These are phyloP conservation scores for Typhlomys cinereus DNA, from an alignment of 2,113 vertebrate genomes.

Conservation along the genomic window DNA sequence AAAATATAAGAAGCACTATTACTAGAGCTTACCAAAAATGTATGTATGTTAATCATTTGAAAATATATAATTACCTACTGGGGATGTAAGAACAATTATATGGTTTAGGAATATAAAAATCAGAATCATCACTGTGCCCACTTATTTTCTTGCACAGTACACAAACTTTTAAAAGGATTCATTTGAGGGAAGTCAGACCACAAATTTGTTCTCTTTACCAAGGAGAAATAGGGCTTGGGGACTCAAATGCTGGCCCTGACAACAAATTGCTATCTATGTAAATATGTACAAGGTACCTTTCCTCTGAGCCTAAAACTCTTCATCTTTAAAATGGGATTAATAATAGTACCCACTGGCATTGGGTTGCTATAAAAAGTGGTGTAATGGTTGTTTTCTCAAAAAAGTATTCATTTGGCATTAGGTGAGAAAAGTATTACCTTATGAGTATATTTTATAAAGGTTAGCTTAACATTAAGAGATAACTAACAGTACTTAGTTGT, in stretches of 20 bases:
- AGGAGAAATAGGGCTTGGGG: background rate
- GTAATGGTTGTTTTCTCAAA: background rate
- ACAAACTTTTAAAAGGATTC: background rate
- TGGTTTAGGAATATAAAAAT: slow-evolving; percentile 31
- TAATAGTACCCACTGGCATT: background rate
- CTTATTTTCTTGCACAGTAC: background rate
- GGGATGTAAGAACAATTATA: background rate
- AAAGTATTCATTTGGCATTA: background rate
- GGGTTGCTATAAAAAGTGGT: too few relatives aligned
- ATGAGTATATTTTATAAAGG: background rate
- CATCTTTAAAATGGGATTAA: background rate
- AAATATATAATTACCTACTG: slow-evolving; percentile 13
- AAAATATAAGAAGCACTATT: too few relatives aligned
- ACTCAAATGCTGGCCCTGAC: background rate
- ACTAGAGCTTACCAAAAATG: too few relatives aligned
- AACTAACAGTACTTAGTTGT: background rate
- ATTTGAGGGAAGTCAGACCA: background rate
- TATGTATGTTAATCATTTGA: slow-evolving; percentile 28
- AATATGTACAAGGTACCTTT: background rate
- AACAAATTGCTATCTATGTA: background rate
- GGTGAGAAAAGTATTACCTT: slow-evolving; percentile 21
- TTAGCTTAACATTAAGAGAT: background rate
- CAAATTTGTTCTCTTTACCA: background rate
- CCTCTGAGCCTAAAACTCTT: background rate
- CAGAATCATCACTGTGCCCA: background rate